A percentile compares a stretch with the other conserved stretches of the same genome.
These are phyloP conservation scores for Heliconius melpomene DNA, from an alignment of 1,140 invertebrate genomes.

Conservation along the genomic window DNA sequence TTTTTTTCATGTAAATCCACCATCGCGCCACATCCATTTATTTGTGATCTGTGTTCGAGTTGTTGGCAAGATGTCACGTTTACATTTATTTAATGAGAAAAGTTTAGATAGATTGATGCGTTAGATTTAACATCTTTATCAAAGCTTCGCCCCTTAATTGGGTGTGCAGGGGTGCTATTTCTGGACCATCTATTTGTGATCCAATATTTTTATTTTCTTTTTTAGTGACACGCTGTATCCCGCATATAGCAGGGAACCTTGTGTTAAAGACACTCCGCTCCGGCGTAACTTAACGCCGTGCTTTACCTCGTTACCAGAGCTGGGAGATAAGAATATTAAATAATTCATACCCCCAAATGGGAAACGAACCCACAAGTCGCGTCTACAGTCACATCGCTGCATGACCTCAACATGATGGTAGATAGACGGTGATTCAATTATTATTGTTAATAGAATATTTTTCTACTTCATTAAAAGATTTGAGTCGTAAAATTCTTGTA, in stretches of 20 bases:
- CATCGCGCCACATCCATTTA: conserved; percentile 4
- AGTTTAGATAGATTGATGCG: background rate
- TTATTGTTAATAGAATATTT: too few species aligned
- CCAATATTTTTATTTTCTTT: background rate
- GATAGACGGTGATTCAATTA: too few species aligned
- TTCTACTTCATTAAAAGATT: background rate
- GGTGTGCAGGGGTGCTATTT: background rate
- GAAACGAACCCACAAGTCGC: too few species aligned
- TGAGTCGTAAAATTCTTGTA: background rate
- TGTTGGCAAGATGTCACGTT: conserved; percentile 6
- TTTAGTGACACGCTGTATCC: too few species aligned
- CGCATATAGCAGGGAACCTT: too few species aligned
- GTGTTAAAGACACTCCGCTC: too few species aligned
- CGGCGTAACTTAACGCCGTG: too few species aligned
- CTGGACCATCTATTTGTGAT: background rate
- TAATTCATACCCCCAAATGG: too few species aligned
- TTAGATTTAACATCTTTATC: conserved; percentile 4
- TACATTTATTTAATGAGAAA: conserved; percentile 16
- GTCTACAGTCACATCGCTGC: too few species aligned
- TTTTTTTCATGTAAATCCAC: background rate
- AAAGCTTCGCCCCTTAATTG: background rate
- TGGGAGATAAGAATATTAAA: too few species aligned
- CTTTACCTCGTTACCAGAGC: too few species aligned
- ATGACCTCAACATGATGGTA: too few species aligned
- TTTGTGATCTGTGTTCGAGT: conserved; percentile 35